phyloP scores from a whole-genome alignment of 2,113 vertebrate genomes.

The Perca fluviatilis region DNA sequence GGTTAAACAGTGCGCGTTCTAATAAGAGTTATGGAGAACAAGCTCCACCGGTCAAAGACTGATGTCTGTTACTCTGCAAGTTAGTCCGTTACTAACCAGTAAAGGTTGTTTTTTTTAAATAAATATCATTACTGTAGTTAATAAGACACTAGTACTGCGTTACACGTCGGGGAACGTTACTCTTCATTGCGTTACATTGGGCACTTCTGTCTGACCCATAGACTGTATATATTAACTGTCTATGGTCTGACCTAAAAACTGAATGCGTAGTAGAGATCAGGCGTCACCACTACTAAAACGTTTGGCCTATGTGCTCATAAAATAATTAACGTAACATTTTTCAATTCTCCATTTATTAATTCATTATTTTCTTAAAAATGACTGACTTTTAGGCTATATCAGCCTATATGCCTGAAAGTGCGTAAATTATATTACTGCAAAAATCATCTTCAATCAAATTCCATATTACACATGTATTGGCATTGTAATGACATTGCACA shows the following conservation, averaged over 20 bases:
- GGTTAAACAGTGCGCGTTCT: conserved; percentile 29
- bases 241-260: background rate
- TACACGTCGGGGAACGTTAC: background rate
- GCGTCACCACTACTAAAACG: background rate
- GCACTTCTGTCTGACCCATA: background rate
- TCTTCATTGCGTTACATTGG: background rate
- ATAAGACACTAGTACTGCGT: background rate
- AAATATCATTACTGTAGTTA: background rate
- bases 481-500: background rate
- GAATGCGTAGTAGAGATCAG: background rate
- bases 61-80: background rate
- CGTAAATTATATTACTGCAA: background rate
- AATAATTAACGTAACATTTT: background rate
- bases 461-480: background rate
- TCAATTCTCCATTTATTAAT: background rate
- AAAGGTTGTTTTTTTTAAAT: background rate
- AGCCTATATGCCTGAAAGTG: background rate
- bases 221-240: too few relatives aligned
- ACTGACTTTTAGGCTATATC: background rate
- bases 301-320: too few relatives aligned
- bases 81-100: background rate
- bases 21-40: background rate
- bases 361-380: background rate
- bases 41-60: background rate
- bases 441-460: background rate